Evolutionary conservation across 2,113 vertebrate species (phyloP), one percentile per base, ranked within the genome.

Genomic region (Eurystomus gularis): DNA sequence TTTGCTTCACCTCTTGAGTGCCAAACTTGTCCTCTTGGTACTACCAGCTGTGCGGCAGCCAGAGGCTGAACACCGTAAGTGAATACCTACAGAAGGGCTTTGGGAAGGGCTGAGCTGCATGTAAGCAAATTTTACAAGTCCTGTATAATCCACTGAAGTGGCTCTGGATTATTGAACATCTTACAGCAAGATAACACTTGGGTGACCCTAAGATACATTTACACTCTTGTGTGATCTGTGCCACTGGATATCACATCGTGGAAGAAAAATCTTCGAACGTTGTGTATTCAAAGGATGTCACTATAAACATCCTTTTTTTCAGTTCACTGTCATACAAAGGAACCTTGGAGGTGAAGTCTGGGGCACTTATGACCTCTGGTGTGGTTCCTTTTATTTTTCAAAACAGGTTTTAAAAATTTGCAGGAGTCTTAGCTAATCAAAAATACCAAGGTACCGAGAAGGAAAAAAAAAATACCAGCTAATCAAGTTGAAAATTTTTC

Each of bases 1-100:
- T 95, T 81, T 88, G 69, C 61, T 92, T 90, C 55, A 85, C 62
- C 20, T 94, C 83, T 64, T 57, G 57, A 94, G 48, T 49, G 44
- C 69, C 54, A 89, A 35, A 65, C 49, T 82, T 69, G 37, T 57
- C 24, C 60, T 93, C 70, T 39, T 75, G 76, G 73, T 81, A 79
- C 85, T 15, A 51, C 13, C 70, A 82, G 70, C 66, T 85, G 78
- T 91, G 69, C 16, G 57, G 78, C 82, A 90, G 87, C 75, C 75
- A 90, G 82, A 77, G 35, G 46, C 58, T 70, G 37, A 93, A 49
- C 54, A 17, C 40, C 0, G 1, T 26, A 64, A 69, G 89, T 84
- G 87, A 89, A 94, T 71, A 90, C 64, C 82, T 78, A 25, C 13
- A 81, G 55, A 88, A 92, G 25, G 15, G 25, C 54, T 78, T 60